Percentiles rank a stretch among this genome's conserved stretches.
Evolutionary conservation across 2,797 vertebrate genomes (phyloP).

Genomic region (Sorex maritimensis): DNA sequence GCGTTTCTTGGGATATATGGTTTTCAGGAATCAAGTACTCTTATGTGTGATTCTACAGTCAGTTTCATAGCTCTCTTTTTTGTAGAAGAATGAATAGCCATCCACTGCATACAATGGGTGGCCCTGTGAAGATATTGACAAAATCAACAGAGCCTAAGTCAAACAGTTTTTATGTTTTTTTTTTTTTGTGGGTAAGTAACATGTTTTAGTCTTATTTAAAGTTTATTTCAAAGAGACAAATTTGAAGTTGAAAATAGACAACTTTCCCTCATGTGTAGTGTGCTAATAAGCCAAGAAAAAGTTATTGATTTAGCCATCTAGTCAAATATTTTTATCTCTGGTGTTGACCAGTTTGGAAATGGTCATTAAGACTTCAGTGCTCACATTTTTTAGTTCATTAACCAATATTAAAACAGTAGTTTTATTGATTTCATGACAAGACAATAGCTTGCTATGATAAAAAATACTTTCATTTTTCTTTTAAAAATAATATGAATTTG

Average conservation of each 20-base stretch:
- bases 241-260: not conserved
- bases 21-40: too few relatives aligned
- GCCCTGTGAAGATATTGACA: not conserved
- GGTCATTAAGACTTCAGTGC: not conserved
- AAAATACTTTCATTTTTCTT: constrained; percentile 24
- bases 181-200: not conserved
- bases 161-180: not conserved
- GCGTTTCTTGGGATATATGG: not conserved
- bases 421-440: not conserved
- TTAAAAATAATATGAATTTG: constrained; percentile 21
- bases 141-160: not conserved
- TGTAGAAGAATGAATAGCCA: not conserved
- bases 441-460: constrained; percentile 14
- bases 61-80: not conserved
- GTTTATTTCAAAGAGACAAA: constrained; percentile 20
- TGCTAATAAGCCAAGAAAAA: not conserved
- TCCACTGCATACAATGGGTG: not conserved
- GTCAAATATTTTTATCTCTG: constrained; percentile 41
- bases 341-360: constrained; percentile 24
- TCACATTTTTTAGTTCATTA: constrained; percentile 40
- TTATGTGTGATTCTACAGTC: not conserved
- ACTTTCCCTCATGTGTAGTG: not conserved
- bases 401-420: constrained; percentile 2
- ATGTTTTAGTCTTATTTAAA: constrained; percentile 18
- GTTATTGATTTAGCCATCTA: constrained; percentile 15